phyloP scores from a whole-genome alignment of 2,797 vertebrate species.

The Paguma larvata region DNA sequence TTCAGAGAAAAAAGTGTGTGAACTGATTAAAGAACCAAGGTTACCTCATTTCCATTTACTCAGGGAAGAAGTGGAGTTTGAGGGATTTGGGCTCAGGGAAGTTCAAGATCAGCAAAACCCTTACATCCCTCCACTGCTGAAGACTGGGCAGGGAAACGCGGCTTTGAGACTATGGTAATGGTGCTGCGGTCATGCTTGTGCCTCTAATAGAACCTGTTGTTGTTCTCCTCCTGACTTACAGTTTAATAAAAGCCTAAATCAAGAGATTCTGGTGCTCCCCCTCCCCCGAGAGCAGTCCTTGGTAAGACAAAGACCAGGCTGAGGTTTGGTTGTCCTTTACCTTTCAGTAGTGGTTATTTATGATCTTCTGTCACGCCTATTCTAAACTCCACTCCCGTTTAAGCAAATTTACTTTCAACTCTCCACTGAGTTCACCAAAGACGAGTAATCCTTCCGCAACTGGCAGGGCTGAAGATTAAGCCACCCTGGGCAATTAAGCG shows the following conservation, averaged over 20 bases:
- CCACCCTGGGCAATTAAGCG: slow-evolving; percentile 60
- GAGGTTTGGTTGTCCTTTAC: background rate
- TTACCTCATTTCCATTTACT: slow-evolving; percentile 3
- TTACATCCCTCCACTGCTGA: background rate
- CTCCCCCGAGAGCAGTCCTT: background rate
- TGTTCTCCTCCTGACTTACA: background rate
- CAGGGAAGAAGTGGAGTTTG: background rate
- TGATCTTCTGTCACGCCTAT: slow-evolving; percentile 37
- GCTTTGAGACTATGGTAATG: background rate
- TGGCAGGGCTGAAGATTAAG: slow-evolving; percentile 72
- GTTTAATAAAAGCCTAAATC: slow-evolving; percentile 29
- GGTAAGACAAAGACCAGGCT: background rate
- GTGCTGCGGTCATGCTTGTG: background rate
- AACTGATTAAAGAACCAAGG: background rate
- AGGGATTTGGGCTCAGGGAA: background rate
- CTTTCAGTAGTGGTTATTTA: slow-evolving; percentile 53
- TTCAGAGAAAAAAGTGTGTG: background rate
- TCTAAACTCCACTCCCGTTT: slow-evolving; percentile 73
- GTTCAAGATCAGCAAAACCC: background rate
- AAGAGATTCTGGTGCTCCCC: background rate
- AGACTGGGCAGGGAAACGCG: background rate
- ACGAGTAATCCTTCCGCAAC: slow-evolving; percentile 75
- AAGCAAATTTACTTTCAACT: slow-evolving; percentile 81
- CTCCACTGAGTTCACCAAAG: slow-evolving; percentile 78
- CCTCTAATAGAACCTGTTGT: background rate